phyloP scores from a whole-genome alignment of 2,888 invertebrate genomes.

The Tenthredo amoena region DNA sequence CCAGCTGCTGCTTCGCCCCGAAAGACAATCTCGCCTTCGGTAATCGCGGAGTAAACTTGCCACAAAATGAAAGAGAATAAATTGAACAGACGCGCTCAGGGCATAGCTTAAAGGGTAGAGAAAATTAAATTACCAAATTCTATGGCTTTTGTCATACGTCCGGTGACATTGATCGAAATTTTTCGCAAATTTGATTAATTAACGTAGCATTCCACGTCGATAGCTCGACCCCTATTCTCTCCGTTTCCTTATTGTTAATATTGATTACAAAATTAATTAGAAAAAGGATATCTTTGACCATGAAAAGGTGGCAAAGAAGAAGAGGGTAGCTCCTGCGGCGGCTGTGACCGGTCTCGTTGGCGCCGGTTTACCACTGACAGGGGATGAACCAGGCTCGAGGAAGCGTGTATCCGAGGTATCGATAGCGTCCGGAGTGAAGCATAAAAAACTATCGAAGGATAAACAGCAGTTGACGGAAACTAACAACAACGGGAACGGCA shows the following conservation, averaged over 20 bases:
- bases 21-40: conserved; percentile 16
- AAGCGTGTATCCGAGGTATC: conserved; percentile 68
- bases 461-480: conserved; percentile 75
- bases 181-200: background rate
- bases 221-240: no score
- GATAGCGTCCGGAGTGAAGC: conserved; percentile 59
- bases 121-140: background rate
- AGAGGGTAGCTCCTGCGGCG: conserved; percentile 58
- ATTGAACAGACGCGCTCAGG: conserved; percentile 16
- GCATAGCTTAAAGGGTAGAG: background rate
- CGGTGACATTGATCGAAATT: background rate
- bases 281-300: background rate
- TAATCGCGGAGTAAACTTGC: conserved; percentile 18
- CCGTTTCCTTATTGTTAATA: no score
- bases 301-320: conserved; percentile 60
- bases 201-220: background rate
- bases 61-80: conserved; percentile 14
- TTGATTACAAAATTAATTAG: background rate
- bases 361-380: conserved; percentile 30
- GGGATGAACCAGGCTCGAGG: conserved; percentile 63
- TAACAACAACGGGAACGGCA: conserved; percentile 80
- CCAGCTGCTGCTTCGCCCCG: background rate
- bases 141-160: background rate
- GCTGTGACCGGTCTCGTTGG: background rate
- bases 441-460: conserved; percentile 60